Base-by-base conservation (phyloP, 2,797 vertebrate genomes). In the Sebastes nivosus region DNA sequence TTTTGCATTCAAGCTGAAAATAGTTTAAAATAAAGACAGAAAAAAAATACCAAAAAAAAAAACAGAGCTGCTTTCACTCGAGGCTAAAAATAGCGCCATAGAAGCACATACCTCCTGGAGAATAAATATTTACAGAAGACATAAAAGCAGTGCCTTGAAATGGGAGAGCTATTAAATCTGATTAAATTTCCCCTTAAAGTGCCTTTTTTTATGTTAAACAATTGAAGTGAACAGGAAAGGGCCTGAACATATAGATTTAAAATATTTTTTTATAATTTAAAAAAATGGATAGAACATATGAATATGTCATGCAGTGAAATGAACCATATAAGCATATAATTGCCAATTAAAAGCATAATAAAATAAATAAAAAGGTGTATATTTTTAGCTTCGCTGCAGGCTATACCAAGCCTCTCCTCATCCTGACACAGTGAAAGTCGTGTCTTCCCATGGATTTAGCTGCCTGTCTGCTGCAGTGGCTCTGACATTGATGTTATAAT, bases 101-200 rank as follows among this genome's bases (percentile, higher is more conserved):
- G 86, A 52, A 52, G 81, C 90, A 61, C 90, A 89, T 86, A 87
- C 80, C 88, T 92, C 90, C 59, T 71, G 85, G 64, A 93, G 90
- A 87, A 92, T 93, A 94, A 95, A 95, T 92, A 93, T 95, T 95
- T 94, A 94, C 84, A 94, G 84, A 91, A 89, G 84, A 93, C 94
- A 94, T 91, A 87, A 94, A 94, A 95, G 94, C 92, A 70, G 73
- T 67, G 89, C 86, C 88, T 93, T 92, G 87, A 90, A 94, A 93
- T 79, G 83, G 87, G 83, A 89, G 78, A 89, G 82, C 93, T 93
- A 91, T 94, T 94, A 90, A 88, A 92, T 91, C 87, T 90, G 92
- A 93, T 93, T 93, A 86, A 81, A 87, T 82, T 38, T 72, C 75
- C 29, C 30, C 22, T 75, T 57, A 73, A 67, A 87, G 58, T 76